Conservation (phyloP, 2,113 vertebrate species). For the Callithrix jacchus region DNA sequence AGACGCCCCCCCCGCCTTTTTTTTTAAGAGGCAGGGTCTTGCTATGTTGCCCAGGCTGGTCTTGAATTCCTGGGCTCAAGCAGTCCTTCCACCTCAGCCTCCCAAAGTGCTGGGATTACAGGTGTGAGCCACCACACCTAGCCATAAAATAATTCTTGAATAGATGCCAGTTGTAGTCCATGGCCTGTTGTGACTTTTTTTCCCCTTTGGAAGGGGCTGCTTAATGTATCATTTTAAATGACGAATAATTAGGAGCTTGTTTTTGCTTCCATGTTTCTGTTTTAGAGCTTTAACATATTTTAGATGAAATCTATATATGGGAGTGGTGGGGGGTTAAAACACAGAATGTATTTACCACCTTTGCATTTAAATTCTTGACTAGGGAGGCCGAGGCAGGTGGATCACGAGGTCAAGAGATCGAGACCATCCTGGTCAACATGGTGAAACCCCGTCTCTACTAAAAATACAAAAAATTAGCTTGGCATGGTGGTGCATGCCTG, state of each 20-base stretch:
- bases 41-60: too few species aligned
- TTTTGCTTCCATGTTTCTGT: conserved; percentile 18
- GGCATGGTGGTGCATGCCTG: too few species aligned
- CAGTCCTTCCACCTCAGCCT: too few species aligned
- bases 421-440: too few species aligned
- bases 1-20: too few species aligned
- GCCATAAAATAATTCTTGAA: neutral
- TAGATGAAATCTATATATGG: neutral
- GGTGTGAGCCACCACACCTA: too few species aligned
- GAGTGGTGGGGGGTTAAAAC: neutral
- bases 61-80: too few species aligned
- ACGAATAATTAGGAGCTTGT: neutral
- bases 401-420: too few species aligned
- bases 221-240: neutral
- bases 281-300: neutral
- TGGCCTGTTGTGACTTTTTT: neutral
- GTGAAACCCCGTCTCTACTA: too few species aligned
- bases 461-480: too few species aligned
- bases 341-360: neutral
- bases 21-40: too few species aligned
- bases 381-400: neutral
- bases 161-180: neutral
- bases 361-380: neutral
- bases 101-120: too few species aligned
- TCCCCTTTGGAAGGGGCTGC: neutral